A percentile compares a stretch with the other conserved stretches of the same genome.
These are phyloP conservation scores for Dolichotis patagonum DNA, from an alignment of 2,113 vertebrate species.

Conservation along the genomic window DNA sequence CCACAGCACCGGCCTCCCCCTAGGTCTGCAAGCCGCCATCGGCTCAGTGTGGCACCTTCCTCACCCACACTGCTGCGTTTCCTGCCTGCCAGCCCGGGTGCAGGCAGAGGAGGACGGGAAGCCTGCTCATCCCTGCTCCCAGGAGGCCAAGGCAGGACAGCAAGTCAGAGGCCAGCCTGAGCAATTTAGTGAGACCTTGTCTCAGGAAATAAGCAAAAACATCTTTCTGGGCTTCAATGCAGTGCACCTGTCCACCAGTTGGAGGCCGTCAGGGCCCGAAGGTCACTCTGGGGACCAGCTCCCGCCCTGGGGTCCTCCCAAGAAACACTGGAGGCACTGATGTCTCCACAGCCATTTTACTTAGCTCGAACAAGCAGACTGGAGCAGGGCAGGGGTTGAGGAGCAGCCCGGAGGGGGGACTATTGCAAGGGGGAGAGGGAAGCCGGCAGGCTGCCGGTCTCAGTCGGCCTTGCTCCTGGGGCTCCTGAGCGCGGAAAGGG, in stretches of 20 bases:
- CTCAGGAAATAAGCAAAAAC: not conserved
- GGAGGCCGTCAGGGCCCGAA: not conserved
- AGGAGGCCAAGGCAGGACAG: not conserved
- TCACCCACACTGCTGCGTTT: not conserved
- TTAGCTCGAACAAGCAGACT: not conserved
- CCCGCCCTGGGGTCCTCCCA: fast-evolving
- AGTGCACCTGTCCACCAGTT: not conserved
- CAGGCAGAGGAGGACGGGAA: not conserved
- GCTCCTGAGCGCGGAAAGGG: conserved; percentile 7
- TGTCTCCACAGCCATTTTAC: not conserved
- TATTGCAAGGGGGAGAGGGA: not conserved
- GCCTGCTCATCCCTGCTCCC: not conserved
- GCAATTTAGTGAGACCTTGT: not conserved
- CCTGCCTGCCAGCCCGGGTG: not conserved
- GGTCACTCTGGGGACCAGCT: not conserved
- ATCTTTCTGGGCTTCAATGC: not conserved
- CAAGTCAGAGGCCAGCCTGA: not conserved
- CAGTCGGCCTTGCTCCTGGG: not conserved
- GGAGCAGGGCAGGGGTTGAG: fast-evolving
- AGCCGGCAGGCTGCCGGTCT: fast-evolving
- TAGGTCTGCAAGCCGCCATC: too few relatives aligned
- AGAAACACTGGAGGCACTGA: not conserved
- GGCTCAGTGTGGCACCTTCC: not conserved
- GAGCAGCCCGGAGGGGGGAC: not conserved
- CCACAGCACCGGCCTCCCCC: too few relatives aligned